Conservation (phyloP, 2,797 vertebrate genomes). For the Sebastes vulpes region DNA sequence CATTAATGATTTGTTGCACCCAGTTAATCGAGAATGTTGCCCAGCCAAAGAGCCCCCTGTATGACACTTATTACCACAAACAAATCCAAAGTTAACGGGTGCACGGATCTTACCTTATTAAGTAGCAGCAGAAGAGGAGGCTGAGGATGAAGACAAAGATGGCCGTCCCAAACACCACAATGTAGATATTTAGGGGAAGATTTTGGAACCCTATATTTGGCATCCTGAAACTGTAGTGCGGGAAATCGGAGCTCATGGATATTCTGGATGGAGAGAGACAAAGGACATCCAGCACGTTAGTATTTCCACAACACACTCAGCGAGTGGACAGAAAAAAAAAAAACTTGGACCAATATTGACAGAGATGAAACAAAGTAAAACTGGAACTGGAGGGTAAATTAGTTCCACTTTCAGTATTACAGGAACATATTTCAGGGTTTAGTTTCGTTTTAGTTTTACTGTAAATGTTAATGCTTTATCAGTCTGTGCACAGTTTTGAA, state of each 20-base stretch:
- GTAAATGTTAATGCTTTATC: background rate
- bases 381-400: background rate
- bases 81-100: background rate
- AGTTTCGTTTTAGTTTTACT: background rate
- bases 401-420: conserved; percentile 17
- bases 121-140: conserved; percentile 99
- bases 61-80: conserved; percentile 50
- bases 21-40: background rate
- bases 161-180: conserved; percentile 98
- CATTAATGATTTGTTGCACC: background rate
- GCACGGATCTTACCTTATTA: conserved; percentile 92
- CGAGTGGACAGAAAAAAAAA: background rate
- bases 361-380: background rate
- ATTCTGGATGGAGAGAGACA: conserved; percentile 73
- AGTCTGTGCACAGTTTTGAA: background rate
- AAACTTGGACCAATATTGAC: background rate
- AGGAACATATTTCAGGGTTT: background rate
- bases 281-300: background rate
- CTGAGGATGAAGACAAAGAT: conserved; percentile 99
- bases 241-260: conserved; percentile 98
- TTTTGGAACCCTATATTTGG: conserved; percentile 99
- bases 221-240: conserved; percentile 99
- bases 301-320: background rate
- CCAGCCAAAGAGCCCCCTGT: background rate
- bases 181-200: conserved; percentile 99